Conservation (phyloP, 2,888 invertebrate genomes). For the Steinernema hermaphroditum region DNA sequence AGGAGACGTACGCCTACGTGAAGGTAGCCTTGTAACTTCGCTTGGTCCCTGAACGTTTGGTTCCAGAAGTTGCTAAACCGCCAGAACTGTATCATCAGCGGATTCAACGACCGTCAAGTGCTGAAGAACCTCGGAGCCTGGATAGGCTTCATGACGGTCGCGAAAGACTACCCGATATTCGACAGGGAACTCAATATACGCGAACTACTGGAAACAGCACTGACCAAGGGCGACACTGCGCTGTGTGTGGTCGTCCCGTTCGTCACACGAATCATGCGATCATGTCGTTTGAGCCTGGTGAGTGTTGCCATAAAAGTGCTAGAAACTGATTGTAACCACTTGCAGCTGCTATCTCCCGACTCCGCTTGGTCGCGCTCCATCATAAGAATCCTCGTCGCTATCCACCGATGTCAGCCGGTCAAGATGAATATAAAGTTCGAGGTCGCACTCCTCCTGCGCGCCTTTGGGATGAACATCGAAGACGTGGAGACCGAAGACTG, state of each 20-base stretch:
- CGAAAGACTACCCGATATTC: not conserved
- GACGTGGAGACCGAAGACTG: not conserved
- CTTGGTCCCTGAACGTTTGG: not conserved
- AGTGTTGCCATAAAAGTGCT: too few species aligned
- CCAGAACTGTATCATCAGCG: not conserved
- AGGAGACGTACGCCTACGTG: not conserved
- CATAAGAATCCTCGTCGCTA: not conserved
- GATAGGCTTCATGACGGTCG: not conserved
- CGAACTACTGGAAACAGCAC: not conserved
- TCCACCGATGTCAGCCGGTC: not conserved
- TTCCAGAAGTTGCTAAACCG: not conserved
- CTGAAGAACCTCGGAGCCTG: not conserved
- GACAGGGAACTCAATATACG: not conserved
- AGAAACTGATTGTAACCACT: not conserved
- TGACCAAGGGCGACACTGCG: not conserved
- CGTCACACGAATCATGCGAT: not conserved
- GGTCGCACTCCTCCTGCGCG: not conserved
- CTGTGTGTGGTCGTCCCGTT: conserved; percentile 1
- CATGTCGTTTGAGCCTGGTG: not conserved
- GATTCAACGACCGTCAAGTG: not conserved
- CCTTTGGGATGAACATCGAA: not conserved
- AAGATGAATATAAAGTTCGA: not conserved
- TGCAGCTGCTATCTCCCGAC: not conserved
- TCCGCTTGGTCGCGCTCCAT: not conserved
- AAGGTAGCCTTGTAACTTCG: not conserved